Evolutionary conservation across 2,113 vertebrate genomes (phyloP).

Genomic region (Hippocampus zosterae): DNA sequence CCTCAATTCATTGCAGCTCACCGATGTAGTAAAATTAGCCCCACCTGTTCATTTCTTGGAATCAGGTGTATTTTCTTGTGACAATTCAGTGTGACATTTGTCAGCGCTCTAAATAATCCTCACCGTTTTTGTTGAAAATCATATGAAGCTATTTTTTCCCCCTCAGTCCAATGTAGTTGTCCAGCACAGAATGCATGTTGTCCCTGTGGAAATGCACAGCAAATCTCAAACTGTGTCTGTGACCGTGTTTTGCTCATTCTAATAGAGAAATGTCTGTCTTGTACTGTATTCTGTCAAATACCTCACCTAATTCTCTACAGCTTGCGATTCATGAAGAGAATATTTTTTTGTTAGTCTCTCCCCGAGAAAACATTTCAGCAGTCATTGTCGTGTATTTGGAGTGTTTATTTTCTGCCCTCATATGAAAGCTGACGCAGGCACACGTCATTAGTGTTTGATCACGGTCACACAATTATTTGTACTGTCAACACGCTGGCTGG

Average conservation of each 20-base stretch:
- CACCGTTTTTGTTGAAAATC: background rate
- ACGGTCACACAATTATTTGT: slow-evolving; percentile 39
- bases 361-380: slow-evolving; percentile 22
- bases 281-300: slow-evolving; percentile 57
- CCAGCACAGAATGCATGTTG: slow-evolving; percentile 7
- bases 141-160: background rate
- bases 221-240: slow-evolving; percentile 16
- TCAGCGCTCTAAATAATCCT: background rate
- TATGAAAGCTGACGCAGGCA: slow-evolving; percentile 37
- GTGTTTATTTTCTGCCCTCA: slow-evolving; percentile 50
- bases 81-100: background rate
- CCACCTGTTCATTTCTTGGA: slow-evolving; percentile 4
- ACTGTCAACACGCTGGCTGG: slow-evolving; percentile 31
- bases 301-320: slow-evolving; percentile 51
- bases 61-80: slow-evolving; percentile 6
- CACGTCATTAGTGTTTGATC: slow-evolving; percentile 44
- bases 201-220: slow-evolving; percentile 13
- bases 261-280: slow-evolving; percentile 44
- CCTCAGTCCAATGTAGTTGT: background rate
- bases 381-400: slow-evolving; percentile 32
- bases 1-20: slow-evolving; percentile 4
- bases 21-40: slow-evolving; percentile 17
- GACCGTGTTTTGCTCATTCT: slow-evolving; percentile 37
- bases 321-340: slow-evolving; percentile 50
- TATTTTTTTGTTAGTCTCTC: slow-evolving; percentile 20